Evolutionary conservation across 2,797 vertebrate species (phyloP), one percentile per base, ranked within the genome.

Genomic region (Pseudomugil gertrudae): DNA sequence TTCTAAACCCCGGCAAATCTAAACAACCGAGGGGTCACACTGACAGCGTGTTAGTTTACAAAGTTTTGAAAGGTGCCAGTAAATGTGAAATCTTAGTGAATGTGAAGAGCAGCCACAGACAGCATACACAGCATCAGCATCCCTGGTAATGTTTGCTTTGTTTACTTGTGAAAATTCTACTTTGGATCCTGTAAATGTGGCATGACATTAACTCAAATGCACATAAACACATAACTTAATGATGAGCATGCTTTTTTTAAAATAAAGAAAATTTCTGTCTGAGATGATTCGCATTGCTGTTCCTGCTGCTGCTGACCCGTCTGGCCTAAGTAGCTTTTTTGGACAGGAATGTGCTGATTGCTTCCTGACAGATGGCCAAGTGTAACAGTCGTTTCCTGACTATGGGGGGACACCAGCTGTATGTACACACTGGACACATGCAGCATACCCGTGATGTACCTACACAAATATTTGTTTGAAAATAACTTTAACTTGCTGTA

Each of bases 361-460:
- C 85, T 86, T 89, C 84, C 84, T 83, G 87, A 87, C 92, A 93
- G 90, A 93, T 92, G 92, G 92, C 61, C 59, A 72, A 23, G 63
- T 66, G 63, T 69, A 48, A 23, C 55, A 57, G 65, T 73, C 54
- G 81, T 74, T 68, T 84, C 74, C 84, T 55, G 40, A 57, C 66
- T 56, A 63, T 59, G 53, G 63, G 70, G 76, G 78, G 80, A 32
- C 66, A 80, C 81, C 67, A 84, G 78, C 80, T 84, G 83, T 83
- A 81, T 76, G 73, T 86, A 70, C 75, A 82, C 63, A 61, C 66
- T 66, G 53, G 64, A 45, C 64, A 58, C 57, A 69, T 11, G 29
- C 61, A 76, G 30, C 68, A 59, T 50, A 62, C 38, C 52, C 57
- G 55, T 32, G 29, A 2, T 51, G 29, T 26, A 45, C 17, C 33